Evolutionary conservation across 2,797 vertebrate species (phyloP), one percentile per base, ranked within the genome.

Genomic region (Sebastes aleutianus): DNA sequence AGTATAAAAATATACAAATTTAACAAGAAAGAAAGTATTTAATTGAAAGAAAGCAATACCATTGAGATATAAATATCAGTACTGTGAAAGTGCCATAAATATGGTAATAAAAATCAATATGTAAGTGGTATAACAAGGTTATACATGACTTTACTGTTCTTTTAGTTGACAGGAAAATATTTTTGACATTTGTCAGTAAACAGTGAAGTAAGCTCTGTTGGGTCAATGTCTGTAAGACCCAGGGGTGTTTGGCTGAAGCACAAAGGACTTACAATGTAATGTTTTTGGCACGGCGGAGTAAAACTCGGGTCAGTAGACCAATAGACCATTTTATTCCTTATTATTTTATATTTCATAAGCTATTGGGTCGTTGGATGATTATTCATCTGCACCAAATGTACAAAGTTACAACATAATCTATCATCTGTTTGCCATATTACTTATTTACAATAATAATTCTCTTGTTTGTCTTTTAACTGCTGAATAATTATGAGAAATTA

Each of bases 141-240:
- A 24, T 43, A 7, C 22, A 29, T 79, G 65, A 76, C 22, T 58
- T 79, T 29, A 32, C 20, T 65, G 31, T 29, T 64, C 29, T 34
- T 26, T 4, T 4, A 11, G 32, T 18, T 71, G 54, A 79, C 64
- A 59, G 26, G 24, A 59, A 85, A 70, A 74, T 20, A 43, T 32
- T 70, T 76, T 78, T n/a, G 53, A 69, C 58, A 24, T 86, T 69
- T 58, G 54, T 58, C 66, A 54, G 73, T 79, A 77, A 79, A 76
- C 54, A 64, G 71, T 72, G 53, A 80, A 59, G 43, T 68, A 27
- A 69, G 53, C 29, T 70, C 39, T 75, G 11, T 53, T 22, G 65
- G 32, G 56, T 11, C 22, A 18, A 6, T 3, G 47, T 81, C 12
- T 76, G 61, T 16, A 20, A 64, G 20, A 50, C 62, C n/a, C 39